These are phyloP conservation scores for Apoderus coryli DNA, from an alignment of 2,888 invertebrate genomes.

Conservation along the genomic window DNA sequence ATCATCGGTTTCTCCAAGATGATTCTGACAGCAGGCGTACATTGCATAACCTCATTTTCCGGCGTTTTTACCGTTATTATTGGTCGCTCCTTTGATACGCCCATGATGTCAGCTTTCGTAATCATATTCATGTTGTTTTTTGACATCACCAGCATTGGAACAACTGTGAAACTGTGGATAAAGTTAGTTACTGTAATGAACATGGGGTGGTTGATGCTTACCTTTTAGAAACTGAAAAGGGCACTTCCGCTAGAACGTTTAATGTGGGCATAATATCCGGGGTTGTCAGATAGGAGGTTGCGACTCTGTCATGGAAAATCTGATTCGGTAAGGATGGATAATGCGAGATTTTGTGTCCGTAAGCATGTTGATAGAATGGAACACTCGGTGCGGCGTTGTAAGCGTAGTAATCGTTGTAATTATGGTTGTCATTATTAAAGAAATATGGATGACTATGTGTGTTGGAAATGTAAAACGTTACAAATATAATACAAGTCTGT, in stretches of 20 bases:
- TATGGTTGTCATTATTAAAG: too few species aligned
- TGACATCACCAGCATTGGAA: constrained; percentile 29
- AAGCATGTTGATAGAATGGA: too few species aligned
- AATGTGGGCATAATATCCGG: background rate
- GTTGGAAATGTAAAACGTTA: too few species aligned
- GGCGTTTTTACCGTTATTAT: constrained; percentile 28
- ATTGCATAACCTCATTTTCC: constrained; percentile 25
- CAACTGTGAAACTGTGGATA: constrained; percentile 25
- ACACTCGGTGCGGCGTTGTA: too few species aligned
- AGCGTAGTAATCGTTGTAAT: too few species aligned
- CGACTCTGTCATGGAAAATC: background rate
- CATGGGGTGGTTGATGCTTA: too few species aligned
- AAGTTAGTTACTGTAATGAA: too few species aligned
- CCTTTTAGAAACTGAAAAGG: too few species aligned
- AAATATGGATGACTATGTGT: too few species aligned
- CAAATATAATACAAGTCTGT: too few species aligned
- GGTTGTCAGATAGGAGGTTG: background rate
- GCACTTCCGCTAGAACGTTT: constrained; percentile 1
- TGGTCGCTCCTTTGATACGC: constrained; percentile 28
- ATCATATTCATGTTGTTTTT: constrained; percentile 28
- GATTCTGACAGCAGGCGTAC: constrained; percentile 33
- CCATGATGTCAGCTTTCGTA: constrained; percentile 28
- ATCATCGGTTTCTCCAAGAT: constrained; percentile 30
- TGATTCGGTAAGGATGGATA: constrained; percentile 1
- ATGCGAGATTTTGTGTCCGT: too few species aligned